phyloP scores from a whole-genome alignment of 2,888 invertebrate genomes.

The Drosophila ezoana region DNA sequence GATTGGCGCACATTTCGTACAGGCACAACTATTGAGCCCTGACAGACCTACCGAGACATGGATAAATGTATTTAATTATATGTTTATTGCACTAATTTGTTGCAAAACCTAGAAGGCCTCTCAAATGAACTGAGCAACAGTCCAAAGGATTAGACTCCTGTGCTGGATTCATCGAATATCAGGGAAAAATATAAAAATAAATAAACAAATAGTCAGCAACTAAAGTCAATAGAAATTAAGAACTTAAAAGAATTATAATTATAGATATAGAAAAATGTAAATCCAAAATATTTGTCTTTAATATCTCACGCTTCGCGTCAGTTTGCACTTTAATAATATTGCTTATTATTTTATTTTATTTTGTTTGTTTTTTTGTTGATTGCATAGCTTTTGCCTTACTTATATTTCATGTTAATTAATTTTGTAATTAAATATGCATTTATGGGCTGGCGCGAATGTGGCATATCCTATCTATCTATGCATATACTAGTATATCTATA shows the following conservation, averaged over 20 bases:
- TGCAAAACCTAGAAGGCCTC: neutral
- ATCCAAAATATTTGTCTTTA: slow-evolving; percentile 52
- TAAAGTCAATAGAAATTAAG: neutral
- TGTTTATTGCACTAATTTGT: slow-evolving; percentile 40
- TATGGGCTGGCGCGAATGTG: slow-evolving; percentile 57
- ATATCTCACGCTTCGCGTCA: slow-evolving; percentile 46
- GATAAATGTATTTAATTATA: slow-evolving; percentile 36
- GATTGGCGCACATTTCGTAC: slow-evolving; percentile 61
- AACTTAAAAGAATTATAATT: neutral
- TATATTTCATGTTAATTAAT: slow-evolving; percentile 75
- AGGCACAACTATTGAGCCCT: slow-evolving; percentile 38
- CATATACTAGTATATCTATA: slow-evolving; percentile 23
- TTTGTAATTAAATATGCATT: slow-evolving; percentile 79
- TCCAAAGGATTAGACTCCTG: neutral
- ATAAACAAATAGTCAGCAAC: neutral
- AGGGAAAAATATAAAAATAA: neutral
- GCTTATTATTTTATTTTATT: slow-evolving; percentile 37
- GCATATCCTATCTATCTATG: slow-evolving; percentile 41
- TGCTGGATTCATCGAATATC: no score
- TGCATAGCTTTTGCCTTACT: slow-evolving; percentile 38
- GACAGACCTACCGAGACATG: slow-evolving; percentile 25
- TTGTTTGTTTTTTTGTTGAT: slow-evolving; percentile 9
- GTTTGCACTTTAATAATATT: slow-evolving; percentile 36
- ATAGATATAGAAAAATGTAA: slow-evolving; percentile 16
- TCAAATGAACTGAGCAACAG: neutral